Evolutionary conservation across 2,888 invertebrate genomes (phyloP).

Genomic region (Limenitis camilla): DNA sequence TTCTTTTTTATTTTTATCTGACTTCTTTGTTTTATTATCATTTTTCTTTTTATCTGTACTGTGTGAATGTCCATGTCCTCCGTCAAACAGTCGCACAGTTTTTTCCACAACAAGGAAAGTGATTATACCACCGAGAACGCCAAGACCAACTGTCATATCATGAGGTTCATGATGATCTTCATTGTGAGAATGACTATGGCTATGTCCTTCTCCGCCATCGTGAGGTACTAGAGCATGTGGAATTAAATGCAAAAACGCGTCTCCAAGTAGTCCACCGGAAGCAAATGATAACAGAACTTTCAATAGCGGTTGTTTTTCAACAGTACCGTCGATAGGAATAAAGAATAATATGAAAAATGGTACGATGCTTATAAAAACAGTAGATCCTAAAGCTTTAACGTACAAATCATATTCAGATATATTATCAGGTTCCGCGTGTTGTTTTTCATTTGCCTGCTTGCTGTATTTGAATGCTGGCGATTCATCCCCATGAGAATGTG

Average conservation of each 20-base stretch:
- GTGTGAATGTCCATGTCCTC: slow-evolving; percentile 86
- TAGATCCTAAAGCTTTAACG: slow-evolving; percentile 90
- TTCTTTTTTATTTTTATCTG: slow-evolving; percentile 53
- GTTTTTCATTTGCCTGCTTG: slow-evolving; percentile 72
- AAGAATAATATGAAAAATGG: slow-evolving; percentile 95
- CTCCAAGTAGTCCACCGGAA: slow-evolving; percentile 95
- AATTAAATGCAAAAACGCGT: slow-evolving; percentile 98
- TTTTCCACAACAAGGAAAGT: slow-evolving; percentile 96
- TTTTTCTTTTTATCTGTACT: slow-evolving; percentile 57
- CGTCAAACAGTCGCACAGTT: slow-evolving; percentile 88
- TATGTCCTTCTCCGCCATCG: slow-evolving; percentile 58
- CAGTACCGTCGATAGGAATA: slow-evolving; percentile 91
- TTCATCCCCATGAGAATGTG: slow-evolving; percentile 72
- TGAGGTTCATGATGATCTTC: slow-evolving; percentile 71
- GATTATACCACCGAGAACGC: slow-evolving; percentile 95
- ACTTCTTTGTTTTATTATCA: slow-evolving; percentile 56
- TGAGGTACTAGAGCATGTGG: slow-evolving; percentile 87
- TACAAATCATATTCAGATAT: slow-evolving; percentile 71
- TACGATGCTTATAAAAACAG: slow-evolving; percentile 93
- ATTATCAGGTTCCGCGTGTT: slow-evolving; percentile 63
- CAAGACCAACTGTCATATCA: slow-evolving; percentile 93
- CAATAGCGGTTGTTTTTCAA: slow-evolving; percentile 87
- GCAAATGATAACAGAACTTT: slow-evolving; percentile 95
- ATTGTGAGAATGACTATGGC: slow-evolving; percentile 69
- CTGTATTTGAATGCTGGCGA: slow-evolving; percentile 90